phyloP scores from a whole-genome alignment of 2,888 invertebrate genomes.

The Allolobophora icterica region DNA sequence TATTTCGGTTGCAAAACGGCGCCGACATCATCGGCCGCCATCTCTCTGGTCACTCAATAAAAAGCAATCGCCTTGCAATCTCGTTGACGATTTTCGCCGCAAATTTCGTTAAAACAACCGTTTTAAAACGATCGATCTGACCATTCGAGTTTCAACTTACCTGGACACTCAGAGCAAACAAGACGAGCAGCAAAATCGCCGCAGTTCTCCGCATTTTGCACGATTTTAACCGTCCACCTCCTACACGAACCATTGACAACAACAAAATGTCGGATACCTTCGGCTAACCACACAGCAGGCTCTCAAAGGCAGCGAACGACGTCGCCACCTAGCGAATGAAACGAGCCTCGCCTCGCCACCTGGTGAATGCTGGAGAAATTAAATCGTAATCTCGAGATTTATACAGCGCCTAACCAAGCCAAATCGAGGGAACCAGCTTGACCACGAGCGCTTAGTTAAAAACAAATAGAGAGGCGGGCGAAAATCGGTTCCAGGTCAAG shows the following conservation, averaged over 20 bases:
- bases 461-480: too few relatives aligned
- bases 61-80: background rate
- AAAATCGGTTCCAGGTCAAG: too few relatives aligned
- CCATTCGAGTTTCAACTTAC: background rate
- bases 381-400: too few relatives aligned
- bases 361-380: background rate
- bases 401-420: too few relatives aligned
- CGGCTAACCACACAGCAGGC: background rate
- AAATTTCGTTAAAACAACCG: background rate
- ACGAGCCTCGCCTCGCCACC: background rate
- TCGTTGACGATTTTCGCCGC: background rate
- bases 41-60: background rate
- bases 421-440: too few relatives aligned
- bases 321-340: background rate
- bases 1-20: background rate
- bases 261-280: constrained; percentile 19
- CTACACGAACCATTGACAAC: background rate
- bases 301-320: background rate
- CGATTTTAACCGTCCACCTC: background rate
- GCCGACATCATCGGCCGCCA: background rate
- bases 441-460: too few relatives aligned
- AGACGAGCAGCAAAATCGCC: background rate
- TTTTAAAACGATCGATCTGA: background rate
- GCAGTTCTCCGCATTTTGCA: constrained; percentile 22
- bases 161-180: background rate